phyloP scores from a whole-genome alignment of 2,888 invertebrate genomes.

The Anodontia alba region DNA sequence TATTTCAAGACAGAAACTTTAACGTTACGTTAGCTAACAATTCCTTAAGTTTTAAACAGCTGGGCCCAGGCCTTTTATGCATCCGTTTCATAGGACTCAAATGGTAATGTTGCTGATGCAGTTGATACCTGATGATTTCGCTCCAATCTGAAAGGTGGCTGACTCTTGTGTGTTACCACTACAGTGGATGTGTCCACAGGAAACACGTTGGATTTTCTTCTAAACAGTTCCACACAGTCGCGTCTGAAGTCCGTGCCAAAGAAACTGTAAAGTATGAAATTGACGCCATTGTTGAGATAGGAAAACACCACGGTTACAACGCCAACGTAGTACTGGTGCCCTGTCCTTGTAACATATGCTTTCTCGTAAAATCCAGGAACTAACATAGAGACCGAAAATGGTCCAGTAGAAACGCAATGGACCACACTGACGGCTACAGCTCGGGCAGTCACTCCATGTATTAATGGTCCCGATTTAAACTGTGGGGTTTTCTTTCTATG shows the following conservation, averaged over 20 bases:
- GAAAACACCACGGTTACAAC: neutral
- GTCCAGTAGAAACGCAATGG: neutral
- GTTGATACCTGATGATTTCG: neutral
- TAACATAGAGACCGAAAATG: neutral
- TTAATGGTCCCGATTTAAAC: neutral
- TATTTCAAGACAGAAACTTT: too few species aligned
- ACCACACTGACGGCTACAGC: neutral
- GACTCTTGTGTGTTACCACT: neutral
- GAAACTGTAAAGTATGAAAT: neutral
- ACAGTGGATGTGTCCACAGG: neutral
- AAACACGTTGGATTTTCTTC: neutral
- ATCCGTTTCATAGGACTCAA: neutral
- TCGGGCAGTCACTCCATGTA: neutral
- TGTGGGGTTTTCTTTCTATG: neutral
- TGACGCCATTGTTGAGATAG: neutral
- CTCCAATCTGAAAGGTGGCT: neutral
- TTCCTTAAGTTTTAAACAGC: too few species aligned
- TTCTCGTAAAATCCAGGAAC: conserved; percentile 1
- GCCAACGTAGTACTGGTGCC: neutral
- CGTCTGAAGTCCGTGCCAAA: conserved; percentile 9
- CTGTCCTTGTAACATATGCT: neutral
- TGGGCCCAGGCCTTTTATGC: neutral
- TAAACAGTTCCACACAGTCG: neutral
- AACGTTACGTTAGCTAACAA: too few species aligned
- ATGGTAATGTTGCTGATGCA: neutral